phyloP scores from a whole-genome alignment of 2,888 invertebrate species.

The Oscheius sp. region DNA sequence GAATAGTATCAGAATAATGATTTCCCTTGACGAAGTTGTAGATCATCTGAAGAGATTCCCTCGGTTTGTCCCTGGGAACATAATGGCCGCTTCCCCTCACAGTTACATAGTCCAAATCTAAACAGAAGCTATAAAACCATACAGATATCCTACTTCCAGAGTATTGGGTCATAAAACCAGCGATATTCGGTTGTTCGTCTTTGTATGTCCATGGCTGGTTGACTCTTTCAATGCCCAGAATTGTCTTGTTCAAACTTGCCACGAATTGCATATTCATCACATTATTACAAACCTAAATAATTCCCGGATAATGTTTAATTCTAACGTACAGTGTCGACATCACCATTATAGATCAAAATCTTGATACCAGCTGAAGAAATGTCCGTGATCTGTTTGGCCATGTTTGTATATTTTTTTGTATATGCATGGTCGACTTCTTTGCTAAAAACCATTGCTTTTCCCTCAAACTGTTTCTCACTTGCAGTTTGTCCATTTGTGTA shows the following conservation, averaged over 20 bases:
- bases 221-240: conserved; percentile 43
- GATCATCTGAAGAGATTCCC: conserved; percentile 62
- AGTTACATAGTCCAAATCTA: conserved; percentile 57
- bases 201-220: conserved; percentile 53
- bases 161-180: conserved; percentile 48
- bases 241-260: conserved; percentile 48
- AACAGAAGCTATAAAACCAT: neutral
- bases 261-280: conserved; percentile 75
- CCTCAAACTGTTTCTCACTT: conserved; percentile 42
- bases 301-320: neutral
- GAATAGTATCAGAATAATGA: conserved; percentile 48
- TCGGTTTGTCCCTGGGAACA: conserved; percentile 59
- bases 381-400: conserved; percentile 46
- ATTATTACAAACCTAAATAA: conserved; percentile 74
- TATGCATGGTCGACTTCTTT: conserved; percentile 46
- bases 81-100: conserved; percentile 64
- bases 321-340: conserved; percentile 74
- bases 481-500: conserved; percentile 58
- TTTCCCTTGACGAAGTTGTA: conserved; percentile 53
- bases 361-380: conserved; percentile 53
- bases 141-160: conserved; percentile 39
- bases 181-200: conserved; percentile 39
- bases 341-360: conserved; percentile 76
- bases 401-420: conserved; percentile 64
- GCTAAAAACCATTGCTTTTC: conserved; percentile 49